Evolutionary conservation across 2,797 vertebrate species (phyloP).

Genomic region (Gymnoscopelus braueri): DNA sequence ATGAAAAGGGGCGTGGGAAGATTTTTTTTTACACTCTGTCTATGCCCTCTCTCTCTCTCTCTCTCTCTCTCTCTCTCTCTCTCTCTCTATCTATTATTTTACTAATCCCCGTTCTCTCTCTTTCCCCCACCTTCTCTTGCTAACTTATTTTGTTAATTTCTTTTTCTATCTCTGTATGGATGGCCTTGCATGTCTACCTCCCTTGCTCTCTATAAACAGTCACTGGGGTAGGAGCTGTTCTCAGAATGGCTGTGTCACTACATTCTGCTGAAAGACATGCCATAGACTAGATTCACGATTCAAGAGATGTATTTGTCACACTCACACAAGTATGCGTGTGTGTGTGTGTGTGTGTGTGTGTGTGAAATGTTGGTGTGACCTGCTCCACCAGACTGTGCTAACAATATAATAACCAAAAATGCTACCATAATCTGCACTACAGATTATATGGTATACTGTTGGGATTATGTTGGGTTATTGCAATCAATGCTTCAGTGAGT

Average conservation of each 20-base stretch:
- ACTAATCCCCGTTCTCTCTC: constrained; percentile 14
- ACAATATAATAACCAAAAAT: neutral
- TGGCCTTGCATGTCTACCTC: constrained; percentile 41
- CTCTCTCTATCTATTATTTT: constrained; percentile 6
- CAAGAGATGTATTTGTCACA: too few relatives aligned
- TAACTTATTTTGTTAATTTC: neutral
- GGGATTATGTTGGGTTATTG: neutral
- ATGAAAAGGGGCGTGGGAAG: constrained; percentile 37
- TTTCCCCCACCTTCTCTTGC: constrained; percentile 10
- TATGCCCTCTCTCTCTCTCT: constrained; percentile 44
- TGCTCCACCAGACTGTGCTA: neutral
- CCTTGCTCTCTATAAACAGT: constrained; percentile 23
- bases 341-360: too few relatives aligned
- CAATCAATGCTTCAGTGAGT: neutral
- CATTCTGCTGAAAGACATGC: constrained; percentile 20
- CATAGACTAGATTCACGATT: neutral
- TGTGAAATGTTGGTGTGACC: neutral
- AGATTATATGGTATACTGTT: constrained; percentile 14
- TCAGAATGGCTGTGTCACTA: constrained; percentile 10
- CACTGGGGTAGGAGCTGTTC: constrained; percentile 16
- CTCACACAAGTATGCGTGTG: too few relatives aligned
- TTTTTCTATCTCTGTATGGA: constrained; percentile 4
- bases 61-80: constrained; percentile 65
- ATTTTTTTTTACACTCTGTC: constrained; percentile 5
- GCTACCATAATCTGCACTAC: constrained; percentile 22